Conservation (phyloP, 2,113 vertebrate genomes). For the Dinomys branickii region DNA sequence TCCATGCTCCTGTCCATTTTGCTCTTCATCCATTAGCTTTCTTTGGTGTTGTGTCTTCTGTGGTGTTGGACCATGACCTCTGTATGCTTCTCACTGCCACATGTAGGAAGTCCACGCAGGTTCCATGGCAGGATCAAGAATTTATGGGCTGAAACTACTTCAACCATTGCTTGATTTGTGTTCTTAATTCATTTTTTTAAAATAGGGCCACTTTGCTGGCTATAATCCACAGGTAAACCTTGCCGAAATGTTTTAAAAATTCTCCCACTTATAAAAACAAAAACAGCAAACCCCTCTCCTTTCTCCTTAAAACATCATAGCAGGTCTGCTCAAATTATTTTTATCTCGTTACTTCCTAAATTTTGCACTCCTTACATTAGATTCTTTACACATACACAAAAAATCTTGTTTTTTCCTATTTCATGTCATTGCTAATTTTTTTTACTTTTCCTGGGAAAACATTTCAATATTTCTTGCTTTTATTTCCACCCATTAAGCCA, state of each 20-base stretch:
- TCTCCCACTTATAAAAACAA: background rate
- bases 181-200: background rate
- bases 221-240: background rate
- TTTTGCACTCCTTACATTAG: background rate
- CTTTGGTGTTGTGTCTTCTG: background rate
- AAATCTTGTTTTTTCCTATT: background rate
- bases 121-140: background rate
- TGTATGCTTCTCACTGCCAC: background rate
- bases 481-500: too few relatives aligned
- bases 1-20: rapidly evolving
- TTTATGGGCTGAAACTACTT: background rate
- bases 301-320: background rate
- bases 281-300: background rate
- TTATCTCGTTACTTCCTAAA: background rate
- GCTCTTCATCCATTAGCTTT: background rate
- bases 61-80: background rate
- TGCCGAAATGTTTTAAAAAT: background rate
- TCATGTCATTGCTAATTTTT: background rate
- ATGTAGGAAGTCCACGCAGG: too few relatives aligned
- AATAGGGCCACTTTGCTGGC: background rate
- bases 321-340: background rate
- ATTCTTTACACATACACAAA: background rate
- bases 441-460: background rate
- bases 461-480: background rate
- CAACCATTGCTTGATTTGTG: background rate